Evolutionary conservation across 2,797 vertebrate genomes (phyloP).

Genomic region (Threskiornis aethiopicus): DNA sequence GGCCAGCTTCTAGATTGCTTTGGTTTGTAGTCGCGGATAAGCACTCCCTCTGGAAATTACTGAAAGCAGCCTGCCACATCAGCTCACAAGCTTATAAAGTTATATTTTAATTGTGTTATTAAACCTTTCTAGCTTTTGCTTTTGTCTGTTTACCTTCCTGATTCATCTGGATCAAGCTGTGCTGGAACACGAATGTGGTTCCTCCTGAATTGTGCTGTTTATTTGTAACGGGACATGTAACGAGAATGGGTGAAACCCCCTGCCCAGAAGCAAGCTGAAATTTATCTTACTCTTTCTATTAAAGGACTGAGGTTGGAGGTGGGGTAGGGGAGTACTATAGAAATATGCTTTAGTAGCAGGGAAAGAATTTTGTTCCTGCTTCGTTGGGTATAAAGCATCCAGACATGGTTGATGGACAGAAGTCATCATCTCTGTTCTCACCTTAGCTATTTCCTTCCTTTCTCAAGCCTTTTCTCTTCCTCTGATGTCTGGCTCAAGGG

Average conservation of each 20-base stretch:
- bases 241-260: background rate
- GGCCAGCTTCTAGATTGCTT: constrained; percentile 37
- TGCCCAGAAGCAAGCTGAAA: background rate
- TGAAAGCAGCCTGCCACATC: constrained; percentile 19
- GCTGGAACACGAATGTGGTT: background rate
- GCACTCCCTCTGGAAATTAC: constrained; percentile 61
- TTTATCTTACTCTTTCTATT: background rate
- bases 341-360: background rate
- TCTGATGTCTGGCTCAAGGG: background rate
- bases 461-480: background rate
- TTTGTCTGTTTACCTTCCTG: constrained; percentile 2
- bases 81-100: constrained; percentile 18
- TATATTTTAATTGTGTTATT: constrained; percentile 52
- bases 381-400: background rate
- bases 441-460: background rate
- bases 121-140: background rate
- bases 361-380: background rate
- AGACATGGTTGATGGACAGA: background rate
- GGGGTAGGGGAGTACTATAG: background rate
- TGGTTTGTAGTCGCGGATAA: constrained; percentile 20
- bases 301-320: background rate
- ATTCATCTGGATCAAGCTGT: constrained; percentile 20
- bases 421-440: background rate
- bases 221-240: background rate
- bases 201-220: background rate